Conservation (phyloP, 2,888 invertebrate species). For the Volucella bombylans region DNA sequence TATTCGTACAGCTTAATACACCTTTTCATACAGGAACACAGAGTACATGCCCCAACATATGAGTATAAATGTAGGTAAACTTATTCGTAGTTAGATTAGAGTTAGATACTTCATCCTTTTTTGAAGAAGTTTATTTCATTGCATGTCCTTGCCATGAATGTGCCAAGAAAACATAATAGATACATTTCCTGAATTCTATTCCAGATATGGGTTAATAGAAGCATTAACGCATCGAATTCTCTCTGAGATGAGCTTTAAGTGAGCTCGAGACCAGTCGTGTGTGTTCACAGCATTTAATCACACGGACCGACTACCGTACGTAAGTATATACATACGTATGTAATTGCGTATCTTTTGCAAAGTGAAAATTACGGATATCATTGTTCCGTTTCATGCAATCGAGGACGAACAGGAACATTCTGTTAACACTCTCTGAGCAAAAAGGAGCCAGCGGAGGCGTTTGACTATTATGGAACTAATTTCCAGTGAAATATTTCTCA, state of each 20-base stretch:
- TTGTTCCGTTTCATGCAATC: conserved; percentile 52
- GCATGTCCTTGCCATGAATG: conserved; percentile 51
- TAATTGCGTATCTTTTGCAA: conserved; percentile 20
- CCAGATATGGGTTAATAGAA: conserved; percentile 61
- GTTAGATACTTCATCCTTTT: conserved; percentile 44
- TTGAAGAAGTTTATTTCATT: conserved; percentile 52
- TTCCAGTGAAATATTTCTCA: conserved; percentile 62
- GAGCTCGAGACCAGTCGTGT: conserved; percentile 19
- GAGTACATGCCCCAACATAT: not conserved
- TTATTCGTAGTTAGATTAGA: conserved; percentile 41
- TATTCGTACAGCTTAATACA: conserved; percentile 3
- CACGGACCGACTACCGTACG: not conserved
- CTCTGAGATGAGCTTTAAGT: conserved; percentile 9
- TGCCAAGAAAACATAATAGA: conserved; percentile 46
- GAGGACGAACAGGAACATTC: conserved; percentile 20
- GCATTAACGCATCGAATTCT: conserved; percentile 65
- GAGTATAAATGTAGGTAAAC: conserved; percentile 5
- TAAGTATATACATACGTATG: conserved; percentile 9
- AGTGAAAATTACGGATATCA: conserved; percentile 42
- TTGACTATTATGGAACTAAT: conserved; percentile 55
- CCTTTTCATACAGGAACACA: not conserved
- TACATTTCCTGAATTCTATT: conserved; percentile 54
- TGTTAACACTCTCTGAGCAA: conserved; percentile 10
- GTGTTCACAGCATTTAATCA: not conserved
- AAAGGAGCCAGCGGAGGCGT: not conserved